Evolutionary conservation across 1,140 invertebrate species (phyloP).

Genomic region (Lutraria rhynchaena): DNA sequence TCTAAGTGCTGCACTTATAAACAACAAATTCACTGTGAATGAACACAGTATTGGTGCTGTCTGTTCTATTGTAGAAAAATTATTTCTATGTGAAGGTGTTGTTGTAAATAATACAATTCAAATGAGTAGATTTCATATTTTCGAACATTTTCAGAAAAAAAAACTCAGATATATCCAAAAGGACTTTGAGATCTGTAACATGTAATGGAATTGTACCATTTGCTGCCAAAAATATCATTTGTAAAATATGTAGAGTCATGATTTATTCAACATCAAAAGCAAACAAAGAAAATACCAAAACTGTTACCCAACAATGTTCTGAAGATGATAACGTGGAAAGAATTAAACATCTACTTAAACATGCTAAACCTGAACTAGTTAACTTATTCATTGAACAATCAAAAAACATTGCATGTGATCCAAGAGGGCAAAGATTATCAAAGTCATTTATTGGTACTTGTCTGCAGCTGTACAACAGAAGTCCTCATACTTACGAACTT

Average conservation of each 20-base stretch:
- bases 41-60: neutral
- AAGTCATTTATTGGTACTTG: conserved; percentile 8
- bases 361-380: neutral
- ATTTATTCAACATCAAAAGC: neutral
- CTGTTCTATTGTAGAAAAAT: neutral
- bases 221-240: neutral
- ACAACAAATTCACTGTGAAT: neutral
- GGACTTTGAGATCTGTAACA: neutral
- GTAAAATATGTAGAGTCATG: too few species aligned
- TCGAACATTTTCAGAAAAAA: conserved; percentile 10
- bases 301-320: neutral
- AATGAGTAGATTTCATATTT: conserved; percentile 20
- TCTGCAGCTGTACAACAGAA: conserved; percentile 32
- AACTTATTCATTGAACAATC: neutral
- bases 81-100: conserved; percentile 18
- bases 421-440: conserved; percentile 8
- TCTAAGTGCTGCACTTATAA: neutral
- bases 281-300: neutral
- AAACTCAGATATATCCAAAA: neutral
- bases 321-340: neutral
- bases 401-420: conserved; percentile 3
- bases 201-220: conserved; percentile 31
- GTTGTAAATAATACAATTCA: neutral
- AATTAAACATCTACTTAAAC: neutral
- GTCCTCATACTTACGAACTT: conserved; percentile 5